Base-by-base conservation (phyloP, 2,888 invertebrate genomes). In the Acleris holmiana region DNA sequence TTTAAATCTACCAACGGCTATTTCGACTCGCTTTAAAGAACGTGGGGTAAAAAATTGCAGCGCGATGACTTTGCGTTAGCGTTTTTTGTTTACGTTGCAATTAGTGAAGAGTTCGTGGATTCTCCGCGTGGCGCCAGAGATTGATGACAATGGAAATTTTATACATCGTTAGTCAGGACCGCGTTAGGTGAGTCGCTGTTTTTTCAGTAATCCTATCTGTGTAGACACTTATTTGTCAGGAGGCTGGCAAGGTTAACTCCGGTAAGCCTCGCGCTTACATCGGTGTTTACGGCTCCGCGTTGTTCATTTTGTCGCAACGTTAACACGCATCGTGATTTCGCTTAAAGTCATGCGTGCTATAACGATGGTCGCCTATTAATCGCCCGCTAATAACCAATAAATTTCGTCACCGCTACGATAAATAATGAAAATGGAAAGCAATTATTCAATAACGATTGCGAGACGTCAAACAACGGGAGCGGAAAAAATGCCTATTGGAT, bases 71-170 rank as follows among this genome's bases (percentile, higher is more conserved):
- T 82, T 78, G 88, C 86, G 82, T 86, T 91, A 91, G 86, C 89
- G 88, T 89, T 91, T 82, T 90, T 90, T 89, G 89, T 90, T 90
- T 88, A 91, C 91, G 89, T 89, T 90, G 89, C 91, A 90, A 91
- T 92, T 91, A 91, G 91, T 88, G 90, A 90, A 84, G 91, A 90
- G 89, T 90, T 89, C 86, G 86, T 83, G 89, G 89, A 89, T 91
- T 86, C 91, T 89, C 89, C 81, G 80, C 87, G 85, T 82, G 85
- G 86, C 88, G 91, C 90, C 91, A 89, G 91, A 91, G 91, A 92
- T 92, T 92, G 91, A 91, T 91, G 91, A 91, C 91, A 91, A 91
- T 91, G 91, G 90, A 91, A 91, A 90, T 91, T 91, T 91, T 91
- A 91, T 91, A 91, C 91, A 89, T 91, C 91, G 91, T 91, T 91